These are phyloP conservation scores for Anguilla anguilla DNA, from an alignment of 2,797 vertebrate genomes.

Conservation along the genomic window DNA sequence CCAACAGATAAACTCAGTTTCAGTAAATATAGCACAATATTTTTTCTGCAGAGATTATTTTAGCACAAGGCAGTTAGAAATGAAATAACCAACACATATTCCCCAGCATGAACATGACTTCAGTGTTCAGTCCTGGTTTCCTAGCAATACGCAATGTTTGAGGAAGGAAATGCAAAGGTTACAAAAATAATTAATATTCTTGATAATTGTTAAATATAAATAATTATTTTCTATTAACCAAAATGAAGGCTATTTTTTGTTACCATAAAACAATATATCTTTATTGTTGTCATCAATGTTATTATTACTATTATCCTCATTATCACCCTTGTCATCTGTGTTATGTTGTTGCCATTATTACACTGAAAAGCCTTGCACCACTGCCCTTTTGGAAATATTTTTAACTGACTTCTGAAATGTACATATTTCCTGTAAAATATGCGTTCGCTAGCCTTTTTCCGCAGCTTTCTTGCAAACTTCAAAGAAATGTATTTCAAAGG, in stretches of 20 bases:
- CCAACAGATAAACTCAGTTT: constrained; percentile 14
- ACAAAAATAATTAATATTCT: constrained; percentile 47
- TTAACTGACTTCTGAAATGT: constrained; percentile 46
- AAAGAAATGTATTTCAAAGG: constrained; percentile 35
- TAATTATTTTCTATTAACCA: constrained; percentile 58
- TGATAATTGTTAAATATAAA: constrained; percentile 47
- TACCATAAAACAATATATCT: constrained; percentile 40
- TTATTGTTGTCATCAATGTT: constrained; percentile 51
- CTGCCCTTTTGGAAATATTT: constrained; percentile 54
- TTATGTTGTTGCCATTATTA: constrained; percentile 56
- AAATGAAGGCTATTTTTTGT: constrained; percentile 53
- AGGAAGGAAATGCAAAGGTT: constrained; percentile 23
- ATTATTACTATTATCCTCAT: constrained; percentile 51
- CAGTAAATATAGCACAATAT: neutral
- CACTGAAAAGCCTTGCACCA: constrained; percentile 63
- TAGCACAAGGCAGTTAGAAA: neutral
- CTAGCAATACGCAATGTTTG: constrained; percentile 19
- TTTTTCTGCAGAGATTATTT: neutral
- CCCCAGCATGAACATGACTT: neutral
- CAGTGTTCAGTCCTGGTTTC: neutral
- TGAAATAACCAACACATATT: neutral
- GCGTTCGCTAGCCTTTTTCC: constrained; percentile 39
- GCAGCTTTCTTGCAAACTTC: constrained; percentile 18
- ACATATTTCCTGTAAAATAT: constrained; percentile 49
- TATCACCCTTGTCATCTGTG: constrained; percentile 39